Evolutionary conservation across 2,113 vertebrate species (phyloP).

Genomic region (Salminus brasiliensis): DNA sequence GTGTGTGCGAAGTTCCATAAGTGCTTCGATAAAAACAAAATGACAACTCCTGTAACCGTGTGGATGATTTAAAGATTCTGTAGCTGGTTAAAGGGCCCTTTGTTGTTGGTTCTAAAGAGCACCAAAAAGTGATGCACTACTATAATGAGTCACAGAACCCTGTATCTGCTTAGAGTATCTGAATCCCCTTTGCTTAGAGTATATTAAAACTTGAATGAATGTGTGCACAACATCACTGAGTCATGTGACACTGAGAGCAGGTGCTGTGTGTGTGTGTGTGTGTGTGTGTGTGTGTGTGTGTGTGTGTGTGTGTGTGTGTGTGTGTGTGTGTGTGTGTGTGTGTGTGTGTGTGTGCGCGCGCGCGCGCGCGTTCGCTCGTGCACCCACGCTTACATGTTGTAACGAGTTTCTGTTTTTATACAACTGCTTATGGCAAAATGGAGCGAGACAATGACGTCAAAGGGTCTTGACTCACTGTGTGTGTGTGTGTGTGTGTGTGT

Average conservation of each 20-base stretch:
- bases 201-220: background rate
- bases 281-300: too few relatives aligned
- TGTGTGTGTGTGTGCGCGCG: constrained; percentile 30
- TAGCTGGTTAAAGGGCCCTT: too few relatives aligned
- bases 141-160: too few relatives aligned
- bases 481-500: background rate
- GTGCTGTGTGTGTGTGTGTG: constrained; percentile 38
- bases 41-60: too few relatives aligned
- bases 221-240: background rate
- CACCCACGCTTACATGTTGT: background rate
- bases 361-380: too few relatives aligned
- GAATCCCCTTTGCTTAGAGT: background rate
- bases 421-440: constrained; percentile 5
- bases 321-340: constrained; percentile 26
- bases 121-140: too few relatives aligned
- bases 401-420: constrained; percentile 28
- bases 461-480: constrained; percentile 17
- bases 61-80: too few relatives aligned
- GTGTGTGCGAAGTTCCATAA: too few relatives aligned
- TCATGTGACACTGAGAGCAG: constrained; percentile 17
- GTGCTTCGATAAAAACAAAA: too few relatives aligned
- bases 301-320: too few relatives aligned
- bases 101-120: too few relatives aligned
- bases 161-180: too few relatives aligned
- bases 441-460: constrained; percentile 25